phyloP scores from a whole-genome alignment of 30 jellyfish, hydroid and myxozoan genomes.

The Sanderia malayensis region DNA sequence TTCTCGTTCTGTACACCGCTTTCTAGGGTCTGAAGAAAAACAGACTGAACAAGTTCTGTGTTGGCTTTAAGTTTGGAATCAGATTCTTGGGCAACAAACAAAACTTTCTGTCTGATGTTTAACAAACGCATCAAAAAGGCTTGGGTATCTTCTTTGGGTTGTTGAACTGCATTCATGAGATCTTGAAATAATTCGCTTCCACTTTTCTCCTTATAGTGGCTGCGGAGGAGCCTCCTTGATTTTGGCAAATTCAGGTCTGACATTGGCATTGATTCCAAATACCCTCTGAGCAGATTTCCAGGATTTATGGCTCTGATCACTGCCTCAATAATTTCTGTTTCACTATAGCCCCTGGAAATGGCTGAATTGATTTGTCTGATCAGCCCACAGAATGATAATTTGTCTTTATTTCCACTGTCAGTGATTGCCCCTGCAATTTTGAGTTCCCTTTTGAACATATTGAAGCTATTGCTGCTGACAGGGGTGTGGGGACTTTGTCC shows the following conservation, averaged over 20 bases:
- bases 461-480: not conserved
- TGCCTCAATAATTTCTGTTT: conserved; percentile 23
- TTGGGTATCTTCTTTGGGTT: conserved; percentile 21
- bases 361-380: conserved; percentile 15
- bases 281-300: not conserved
- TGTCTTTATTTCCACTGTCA: conserved; percentile 17
- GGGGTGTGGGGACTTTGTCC: not conserved
- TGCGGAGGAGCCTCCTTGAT: conserved; percentile 18
- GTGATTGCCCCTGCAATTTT: conserved; percentile 5
- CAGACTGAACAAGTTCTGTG: conserved; percentile 4
- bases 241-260: conserved; percentile 25
- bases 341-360: conserved; percentile 10
- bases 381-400: conserved; percentile 13
- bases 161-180: conserved; percentile 25
- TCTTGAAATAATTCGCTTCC: conserved; percentile 16
- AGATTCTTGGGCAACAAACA: conserved; percentile 28
- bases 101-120: conserved; percentile 16
- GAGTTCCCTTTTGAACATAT: conserved; percentile 14
- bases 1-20: conserved; percentile 17
- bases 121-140: conserved; percentile 15
- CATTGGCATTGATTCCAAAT: conserved; percentile 8
- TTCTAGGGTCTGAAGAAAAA: conserved; percentile 14
- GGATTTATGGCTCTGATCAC: conserved; percentile 20
- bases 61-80: conserved; percentile 11
- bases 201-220: conserved; percentile 11